A percentile compares a stretch with the other conserved stretches of the same genome.
These are phyloP conservation scores for Nycticryphes semicollaris DNA, from an alignment of 2,113 vertebrate genomes.

Conservation along the genomic window DNA sequence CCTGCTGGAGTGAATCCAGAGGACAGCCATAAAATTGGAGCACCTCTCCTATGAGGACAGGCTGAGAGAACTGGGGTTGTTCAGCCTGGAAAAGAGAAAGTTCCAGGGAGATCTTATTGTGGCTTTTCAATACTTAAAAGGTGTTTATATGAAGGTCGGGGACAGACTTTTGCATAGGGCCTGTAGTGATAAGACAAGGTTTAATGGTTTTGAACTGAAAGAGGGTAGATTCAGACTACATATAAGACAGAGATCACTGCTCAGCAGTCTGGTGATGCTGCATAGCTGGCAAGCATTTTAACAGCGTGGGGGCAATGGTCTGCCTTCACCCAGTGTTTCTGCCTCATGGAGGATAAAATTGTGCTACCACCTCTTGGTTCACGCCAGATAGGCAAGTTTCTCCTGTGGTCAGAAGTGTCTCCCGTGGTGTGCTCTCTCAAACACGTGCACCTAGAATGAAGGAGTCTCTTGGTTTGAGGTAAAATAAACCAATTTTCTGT, in stretches of 20 bases:
- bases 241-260: background rate
- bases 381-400: background rate
- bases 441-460: fast-evolving
- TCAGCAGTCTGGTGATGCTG: background rate
- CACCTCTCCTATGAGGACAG: fast-evolving
- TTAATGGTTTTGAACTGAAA: background rate
- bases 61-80: background rate
- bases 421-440: background rate
- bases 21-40: background rate
- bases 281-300: background rate
- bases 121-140: background rate
- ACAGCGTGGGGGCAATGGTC: background rate
- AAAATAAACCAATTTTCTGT: too few species aligned
- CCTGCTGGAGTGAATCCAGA: background rate
- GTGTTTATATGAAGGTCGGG: background rate
- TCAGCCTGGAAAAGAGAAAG: background rate
- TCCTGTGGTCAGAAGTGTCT: background rate
- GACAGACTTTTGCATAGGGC: background rate
- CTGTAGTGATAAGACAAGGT: background rate
- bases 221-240: background rate
- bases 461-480: too few species aligned
- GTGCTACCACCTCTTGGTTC: background rate
- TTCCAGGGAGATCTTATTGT: background rate
- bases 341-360: background rate
- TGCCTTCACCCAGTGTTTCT: background rate